These are phyloP conservation scores for Caenorhabditis remanei DNA, from an alignment of 1,140 invertebrate genomes.

Conservation along the genomic window DNA sequence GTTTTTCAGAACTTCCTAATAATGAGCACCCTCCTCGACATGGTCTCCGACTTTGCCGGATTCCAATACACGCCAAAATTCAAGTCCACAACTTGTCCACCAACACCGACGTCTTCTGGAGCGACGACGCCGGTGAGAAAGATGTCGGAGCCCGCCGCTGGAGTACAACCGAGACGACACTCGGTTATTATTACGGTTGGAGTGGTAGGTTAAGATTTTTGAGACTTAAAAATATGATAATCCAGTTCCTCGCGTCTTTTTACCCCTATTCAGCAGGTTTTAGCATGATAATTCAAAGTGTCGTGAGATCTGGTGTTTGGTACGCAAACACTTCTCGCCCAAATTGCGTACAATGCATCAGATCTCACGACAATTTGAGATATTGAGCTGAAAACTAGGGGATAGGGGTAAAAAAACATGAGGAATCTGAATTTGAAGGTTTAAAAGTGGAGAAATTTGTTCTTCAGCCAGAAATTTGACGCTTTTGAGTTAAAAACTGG, in stretches of 20 bases:
- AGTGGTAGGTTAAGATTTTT: not conserved
- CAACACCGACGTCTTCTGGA: not conserved
- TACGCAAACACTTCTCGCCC: not conserved
- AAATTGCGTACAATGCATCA: not conserved
- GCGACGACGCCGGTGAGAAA: not conserved
- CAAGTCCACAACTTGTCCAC: not conserved
- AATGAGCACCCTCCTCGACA: not conserved
- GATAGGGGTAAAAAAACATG: not conserved
- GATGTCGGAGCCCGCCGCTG: not conserved
- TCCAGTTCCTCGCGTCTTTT: not conserved
- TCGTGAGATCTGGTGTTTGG: conserved; percentile 1
- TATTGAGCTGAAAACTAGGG: not conserved
- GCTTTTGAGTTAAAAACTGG: too few relatives aligned
- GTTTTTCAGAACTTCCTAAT: not conserved
- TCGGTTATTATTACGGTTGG: conserved; percentile 25
- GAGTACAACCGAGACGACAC: not conserved
- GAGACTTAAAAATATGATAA: not conserved
- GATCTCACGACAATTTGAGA: not conserved
- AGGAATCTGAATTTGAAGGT: not conserved
- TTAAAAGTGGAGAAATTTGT: not conserved
- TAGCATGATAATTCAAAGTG: not conserved
- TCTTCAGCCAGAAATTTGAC: not conserved
- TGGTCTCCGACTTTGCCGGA: conserved; percentile 31
- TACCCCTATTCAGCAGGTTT: not conserved
- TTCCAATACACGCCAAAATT: conserved; percentile 28